Percentiles rank a stretch among this genome's conserved stretches.
phyloP scores from a whole-genome alignment of 2,113 vertebrate species.

The Notiomystis cincta region DNA sequence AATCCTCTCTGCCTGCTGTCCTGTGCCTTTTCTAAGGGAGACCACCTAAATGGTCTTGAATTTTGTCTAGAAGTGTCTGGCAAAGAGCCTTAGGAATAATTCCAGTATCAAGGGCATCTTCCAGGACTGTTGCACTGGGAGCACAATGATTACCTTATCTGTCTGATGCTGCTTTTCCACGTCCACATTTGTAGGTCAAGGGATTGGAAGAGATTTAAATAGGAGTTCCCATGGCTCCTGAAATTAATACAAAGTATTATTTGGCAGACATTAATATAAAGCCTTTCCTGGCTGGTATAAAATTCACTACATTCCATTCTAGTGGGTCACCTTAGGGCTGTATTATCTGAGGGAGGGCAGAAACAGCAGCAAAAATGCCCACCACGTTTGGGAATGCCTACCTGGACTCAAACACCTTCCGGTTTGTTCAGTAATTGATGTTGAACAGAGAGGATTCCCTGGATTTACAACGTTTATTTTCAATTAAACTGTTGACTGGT shows the following conservation, averaged over 20 bases:
- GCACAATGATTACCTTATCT: not conserved
- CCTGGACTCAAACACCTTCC: not conserved
- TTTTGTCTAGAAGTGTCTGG: not conserved
- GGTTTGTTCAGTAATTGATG: not conserved
- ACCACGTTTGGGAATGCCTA: not conserved
- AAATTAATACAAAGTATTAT: constrained; percentile 1
- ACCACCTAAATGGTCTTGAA: not conserved
- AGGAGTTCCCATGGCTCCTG: constrained; percentile 14
- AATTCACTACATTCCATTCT: not conserved
- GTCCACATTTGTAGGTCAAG: not conserved
- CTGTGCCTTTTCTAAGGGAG: not conserved
- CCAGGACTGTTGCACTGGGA: not conserved
- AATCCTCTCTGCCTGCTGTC: not conserved
- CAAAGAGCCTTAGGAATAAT: not conserved
- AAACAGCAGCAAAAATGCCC: not conserved
- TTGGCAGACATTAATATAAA: not conserved
- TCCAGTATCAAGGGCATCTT: not conserved
- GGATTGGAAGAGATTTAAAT: constrained; percentile 2
- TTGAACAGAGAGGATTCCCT: not conserved
- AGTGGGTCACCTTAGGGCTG: not conserved
- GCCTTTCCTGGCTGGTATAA: not conserved
- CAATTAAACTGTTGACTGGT: constrained; percentile 28
- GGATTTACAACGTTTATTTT: constrained; percentile 38
- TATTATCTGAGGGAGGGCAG: not conserved
- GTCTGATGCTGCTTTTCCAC: not conserved